Conservation (phyloP, 2,888 invertebrate genomes). For the Alsophila aescularia region DNA sequence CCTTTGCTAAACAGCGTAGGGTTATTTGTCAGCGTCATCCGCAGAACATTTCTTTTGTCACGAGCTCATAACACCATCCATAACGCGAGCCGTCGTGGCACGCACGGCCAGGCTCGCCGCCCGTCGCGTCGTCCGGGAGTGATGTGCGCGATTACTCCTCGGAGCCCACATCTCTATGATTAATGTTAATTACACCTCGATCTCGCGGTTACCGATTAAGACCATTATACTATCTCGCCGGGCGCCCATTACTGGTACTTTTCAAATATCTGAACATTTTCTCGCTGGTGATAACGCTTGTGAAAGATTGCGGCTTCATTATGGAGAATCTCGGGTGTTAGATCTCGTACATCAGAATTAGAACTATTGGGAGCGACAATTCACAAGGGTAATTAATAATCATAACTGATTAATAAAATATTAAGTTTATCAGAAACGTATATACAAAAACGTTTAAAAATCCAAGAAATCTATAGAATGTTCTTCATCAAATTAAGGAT, state of each 20-base stretch:
- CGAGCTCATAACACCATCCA: constrained; percentile 50
- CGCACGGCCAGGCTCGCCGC: constrained; percentile 37
- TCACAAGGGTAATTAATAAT: no score
- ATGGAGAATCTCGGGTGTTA: constrained; percentile 3
- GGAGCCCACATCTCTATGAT: constrained; percentile 71
- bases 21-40: constrained; percentile 64
- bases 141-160: constrained; percentile 70
- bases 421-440: background rate
- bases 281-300: constrained; percentile 28
- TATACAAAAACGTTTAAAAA: no score
- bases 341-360: background rate
- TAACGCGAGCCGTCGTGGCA: constrained; percentile 46
- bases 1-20: constrained; percentile 47
- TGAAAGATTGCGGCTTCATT: constrained; percentile 24
- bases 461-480: no score
- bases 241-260: constrained; percentile 65
- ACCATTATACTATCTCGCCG: constrained; percentile 68
- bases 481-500: no score
- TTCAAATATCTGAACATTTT: constrained; percentile 49
- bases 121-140: constrained; percentile 46
- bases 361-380: background rate
- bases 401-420: no score
- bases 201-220: constrained; percentile 71
- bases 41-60: constrained; percentile 64
- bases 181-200: constrained; percentile 78